Base-by-base conservation (phyloP, 2,113 vertebrate species). In the Trogon melanurus region DNA sequence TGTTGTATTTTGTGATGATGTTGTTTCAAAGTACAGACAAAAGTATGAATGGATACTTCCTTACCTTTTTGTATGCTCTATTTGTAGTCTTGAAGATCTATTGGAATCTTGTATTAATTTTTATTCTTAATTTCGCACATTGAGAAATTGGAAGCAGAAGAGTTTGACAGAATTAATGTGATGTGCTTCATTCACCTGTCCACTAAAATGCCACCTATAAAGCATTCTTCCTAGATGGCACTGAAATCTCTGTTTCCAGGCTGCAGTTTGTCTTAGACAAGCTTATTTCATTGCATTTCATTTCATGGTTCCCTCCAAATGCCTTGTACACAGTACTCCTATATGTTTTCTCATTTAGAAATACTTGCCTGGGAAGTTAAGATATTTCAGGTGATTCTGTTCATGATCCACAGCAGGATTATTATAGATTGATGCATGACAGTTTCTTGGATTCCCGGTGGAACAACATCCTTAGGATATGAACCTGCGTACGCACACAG, bases 271-370 rank as follows among this genome's bases (percentile, higher is more conserved):
- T 74, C 36, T 88, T 51, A 88, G 91, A 95, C 60, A 96, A 96
- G 64, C n/a, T 93, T 65, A 80, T 94, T 96, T 91, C 70, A 88
- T 79, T 89, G 56, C 60, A 93, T 92, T 97, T 97, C 89, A 95
- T 92, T 89, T 83, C 91, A 73, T 45, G 91, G 65, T 75, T 84
- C 66, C 82, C 60, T 94, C 62, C 92, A 89, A 66, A 89, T 89
- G 66, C 61, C 58, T 88, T 93, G 87, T 91, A 84, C 45, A 65
- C 47, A 70, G 51, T 58, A 95, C 67, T 88, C 61, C 69, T 53
- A 10, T 64, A 60, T 29, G n/a, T 93, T 95, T 96, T 93, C 47
- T 90, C 71, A 93, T 94, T 95, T 96, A 95, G 79, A 81, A 89
- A 87, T 87, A 89, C 53, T 84, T 93, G 53, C 38, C 9, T 6